Evolutionary conservation across 2,113 vertebrate species (phyloP), one percentile per base, ranked within the genome.

Genomic region (Muntiacus reevesi): DNA sequence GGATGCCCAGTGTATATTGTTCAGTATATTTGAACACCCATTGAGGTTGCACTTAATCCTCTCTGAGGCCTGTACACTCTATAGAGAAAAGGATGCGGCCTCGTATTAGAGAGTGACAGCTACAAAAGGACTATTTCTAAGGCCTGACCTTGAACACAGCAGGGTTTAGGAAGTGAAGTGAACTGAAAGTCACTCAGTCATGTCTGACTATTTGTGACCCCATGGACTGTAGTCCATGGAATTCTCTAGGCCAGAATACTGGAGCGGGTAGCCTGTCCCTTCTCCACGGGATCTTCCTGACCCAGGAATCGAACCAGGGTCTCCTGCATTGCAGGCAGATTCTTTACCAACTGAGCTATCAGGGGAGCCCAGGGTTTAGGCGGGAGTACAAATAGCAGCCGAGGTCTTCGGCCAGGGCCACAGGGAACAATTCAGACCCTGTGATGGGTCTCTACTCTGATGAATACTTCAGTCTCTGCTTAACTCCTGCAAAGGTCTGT

Each of bases 381-480:
- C 13, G 5, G 71, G 64, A 82, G 40, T 67, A 15, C 33, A 79
- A 94, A 86, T 0, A 60, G 55, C 36, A 91, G 21, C 30, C 3
- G 21, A 91, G n/a, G 36, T 11, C 15, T 33, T 57, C 91, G 2
- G 2, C 25, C 2, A 2, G 13, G 52, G n/a, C 52, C 30, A 27
- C 33, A 23, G 6, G 19, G 60, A n/a, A 27, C 16, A n/a, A 87
- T 40, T 30, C 4, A 45, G 50, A 50, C 3, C n/a, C 43, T 17
- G 12, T 30, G 59, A 28, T 45, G 62, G 11, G 33, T 47, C 62
- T 28, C 67, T 33, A 40, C 7, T 23, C 15, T 62, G 47, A 86
- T 28, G 52, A 78, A 84, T 25, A 82, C 19, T 86, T 92, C 57
- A 43, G 50, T 86, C 71, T 74, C 43, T 60, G 67, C 45, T 96